Conservation (phyloP, 92 coral and sea anemone species). For the Anthopleura xanthogrammica region DNA sequence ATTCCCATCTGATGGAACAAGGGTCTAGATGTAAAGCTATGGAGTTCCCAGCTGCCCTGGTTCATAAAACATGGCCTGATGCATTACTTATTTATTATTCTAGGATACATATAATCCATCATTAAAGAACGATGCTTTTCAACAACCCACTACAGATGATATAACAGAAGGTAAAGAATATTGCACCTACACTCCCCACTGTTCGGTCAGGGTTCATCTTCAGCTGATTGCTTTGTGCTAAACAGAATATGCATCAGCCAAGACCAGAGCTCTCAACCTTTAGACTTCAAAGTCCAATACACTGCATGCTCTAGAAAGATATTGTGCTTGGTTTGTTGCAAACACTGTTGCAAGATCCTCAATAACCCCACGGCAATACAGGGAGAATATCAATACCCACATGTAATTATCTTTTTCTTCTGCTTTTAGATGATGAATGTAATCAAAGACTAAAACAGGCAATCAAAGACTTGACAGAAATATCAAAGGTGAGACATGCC, state of each 20-base stretch:
- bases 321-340: too few relatives aligned
- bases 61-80: not conserved
- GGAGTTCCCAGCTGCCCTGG: not conserved
- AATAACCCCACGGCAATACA: too few relatives aligned
- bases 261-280: too few relatives aligned
- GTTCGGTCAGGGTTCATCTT: too few relatives aligned
- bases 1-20: too few relatives aligned
- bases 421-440: slow-evolving; percentile 42
- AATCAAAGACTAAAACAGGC: slow-evolving; percentile 49
- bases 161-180: slow-evolving; percentile 31
- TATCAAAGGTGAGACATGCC: slow-evolving; percentile 56
- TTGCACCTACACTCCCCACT: not conserved
- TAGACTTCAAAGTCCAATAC: too few relatives aligned
- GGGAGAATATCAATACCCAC: too few relatives aligned
- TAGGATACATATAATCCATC: slow-evolving; percentile 65
- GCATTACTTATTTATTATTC: not conserved
- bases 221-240: not conserved
- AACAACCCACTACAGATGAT: not conserved
- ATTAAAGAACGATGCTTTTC: slow-evolving; percentile 48
- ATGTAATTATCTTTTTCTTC: not conserved
- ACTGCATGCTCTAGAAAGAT: too few relatives aligned
- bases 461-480: slow-evolving; percentile 33
- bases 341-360: too few relatives aligned
- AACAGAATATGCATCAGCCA: too few relatives aligned
- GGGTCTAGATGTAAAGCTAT: not conserved